These are phyloP conservation scores for Nemapogon koenigi DNA, from an alignment of 2,888 invertebrate species.

Conservation along the genomic window DNA sequence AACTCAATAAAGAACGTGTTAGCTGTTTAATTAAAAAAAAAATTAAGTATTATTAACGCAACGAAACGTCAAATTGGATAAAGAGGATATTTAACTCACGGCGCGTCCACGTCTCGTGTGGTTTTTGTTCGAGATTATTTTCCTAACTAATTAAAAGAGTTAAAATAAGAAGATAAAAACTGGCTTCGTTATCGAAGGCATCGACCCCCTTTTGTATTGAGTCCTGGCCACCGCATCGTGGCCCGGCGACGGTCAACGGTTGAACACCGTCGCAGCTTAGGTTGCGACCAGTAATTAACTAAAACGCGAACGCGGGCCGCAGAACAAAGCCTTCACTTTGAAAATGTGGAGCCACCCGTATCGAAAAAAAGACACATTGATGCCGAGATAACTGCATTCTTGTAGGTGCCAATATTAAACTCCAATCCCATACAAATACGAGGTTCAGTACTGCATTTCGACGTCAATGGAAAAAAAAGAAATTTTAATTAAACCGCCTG, in stretches of 20 bases:
- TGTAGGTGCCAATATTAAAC: too few relatives aligned
- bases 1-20: too few relatives aligned
- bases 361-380: too few relatives aligned
- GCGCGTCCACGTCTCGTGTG: conserved; percentile 38
- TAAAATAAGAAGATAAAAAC: conserved; percentile 60
- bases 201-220: conserved; percentile 53
- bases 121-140: conserved; percentile 62
- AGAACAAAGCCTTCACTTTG: conserved; percentile 7
- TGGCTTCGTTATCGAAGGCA: conserved; percentile 59
- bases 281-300: conserved; percentile 55
- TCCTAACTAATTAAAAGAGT: conserved; percentile 65
- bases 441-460: too few relatives aligned
- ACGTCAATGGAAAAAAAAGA: too few relatives aligned
- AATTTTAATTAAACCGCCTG: too few relatives aligned
- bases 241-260: not conserved
- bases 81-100: conserved; percentile 46
- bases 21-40: too few relatives aligned
- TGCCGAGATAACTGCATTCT: too few relatives aligned
- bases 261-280: conserved; percentile 20
- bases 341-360: conserved; percentile 7
- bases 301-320: conserved; percentile 27
- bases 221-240: conserved; percentile 44
- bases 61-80: conserved; percentile 25
- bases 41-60: not conserved
- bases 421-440: too few relatives aligned